phyloP scores from a whole-genome alignment of 2,797 vertebrate species.

The Nyctibius grandis region DNA sequence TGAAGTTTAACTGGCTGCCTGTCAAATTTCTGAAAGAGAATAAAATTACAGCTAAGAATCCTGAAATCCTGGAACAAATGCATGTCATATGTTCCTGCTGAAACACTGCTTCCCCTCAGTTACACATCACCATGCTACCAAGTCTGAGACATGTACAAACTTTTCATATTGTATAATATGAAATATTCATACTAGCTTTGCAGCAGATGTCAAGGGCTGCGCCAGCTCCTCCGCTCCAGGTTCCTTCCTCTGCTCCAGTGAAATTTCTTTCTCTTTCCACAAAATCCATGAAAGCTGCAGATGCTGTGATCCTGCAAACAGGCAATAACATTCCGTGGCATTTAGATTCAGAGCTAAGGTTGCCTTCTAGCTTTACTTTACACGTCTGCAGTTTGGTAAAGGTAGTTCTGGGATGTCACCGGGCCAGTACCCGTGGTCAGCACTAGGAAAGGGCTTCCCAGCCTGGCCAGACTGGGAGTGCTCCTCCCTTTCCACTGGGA shows the following conservation, averaged over 20 bases:
- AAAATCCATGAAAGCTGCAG: slow-evolving; percentile 8
- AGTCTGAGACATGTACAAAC: slow-evolving; percentile 13
- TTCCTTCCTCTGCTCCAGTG: background rate
- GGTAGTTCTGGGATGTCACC: background rate
- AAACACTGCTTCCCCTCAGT: slow-evolving; percentile 10
- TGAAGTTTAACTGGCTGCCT: slow-evolving; percentile 1
- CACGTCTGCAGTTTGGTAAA: background rate
- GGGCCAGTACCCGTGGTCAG: background rate
- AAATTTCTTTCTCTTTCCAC: background rate
- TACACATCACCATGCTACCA: background rate
- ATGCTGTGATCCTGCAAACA: background rate
- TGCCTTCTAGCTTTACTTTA: background rate
- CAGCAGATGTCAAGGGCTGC: slow-evolving; percentile 31
- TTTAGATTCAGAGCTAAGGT: background rate
- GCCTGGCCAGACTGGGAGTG: background rate
- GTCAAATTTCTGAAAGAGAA: slow-evolving; percentile 12
- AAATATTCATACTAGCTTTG: slow-evolving; percentile 47
- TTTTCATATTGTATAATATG: background rate
- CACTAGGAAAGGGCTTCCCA: background rate
- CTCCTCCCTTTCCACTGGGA: background rate
- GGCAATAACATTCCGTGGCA: background rate
- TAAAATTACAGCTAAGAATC: background rate
- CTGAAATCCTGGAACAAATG: slow-evolving; percentile 34
- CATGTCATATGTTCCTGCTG: slow-evolving; percentile 15
- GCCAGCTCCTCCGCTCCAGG: background rate